Evolutionary conservation across 2,888 invertebrate species (phyloP), one percentile per base, ranked within the genome.

Genomic region (Drosophila greeni): DNA sequence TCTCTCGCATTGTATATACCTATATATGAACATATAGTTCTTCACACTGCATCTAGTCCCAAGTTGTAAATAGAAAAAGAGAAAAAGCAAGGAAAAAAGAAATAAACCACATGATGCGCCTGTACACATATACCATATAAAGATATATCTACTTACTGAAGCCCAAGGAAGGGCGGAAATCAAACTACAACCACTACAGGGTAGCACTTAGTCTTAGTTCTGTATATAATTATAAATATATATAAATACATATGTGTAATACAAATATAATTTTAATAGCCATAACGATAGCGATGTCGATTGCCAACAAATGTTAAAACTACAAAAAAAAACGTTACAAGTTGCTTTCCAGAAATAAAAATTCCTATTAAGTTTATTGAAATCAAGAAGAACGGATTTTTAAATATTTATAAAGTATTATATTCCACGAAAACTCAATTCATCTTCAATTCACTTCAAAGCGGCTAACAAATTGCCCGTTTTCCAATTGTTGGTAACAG

Each of bases 41-140:
- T 73, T 48, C 23, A 24, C 29, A 65, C 40, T 68, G 72, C 84
- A 82, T 84, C 85, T 85, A 85, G 86, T 86, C 84, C 72, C 72
- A 72, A 74, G 61, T 77, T 77, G 73, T 77, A 77, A 42, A 74
- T 80, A 81, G 43, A 52, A 34, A 18, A 26, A 47, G 11, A 37
- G 9, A 12, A 23, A 6, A 31, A 14, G 14, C 14, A 20, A 11
- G 7, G 9, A 3, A 29, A 16, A 20, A n/a, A 14, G 12, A 34
- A 29, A 12, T 36, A 29, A 37, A 39, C 14, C 16, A 56, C 56
- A 39, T 23, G 56, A 39, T 56, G 56, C 56, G 56, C 56, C 37
- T 14, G 48, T 36, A 54, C n/a, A 48, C 39, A 34, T 24, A 9
- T 33, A 47, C 23, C 31, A 31, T 49, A 14, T 34, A 34, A 26